Base-by-base conservation (phyloP, 2,113 vertebrate species). In the Halcyon malimbica region DNA sequence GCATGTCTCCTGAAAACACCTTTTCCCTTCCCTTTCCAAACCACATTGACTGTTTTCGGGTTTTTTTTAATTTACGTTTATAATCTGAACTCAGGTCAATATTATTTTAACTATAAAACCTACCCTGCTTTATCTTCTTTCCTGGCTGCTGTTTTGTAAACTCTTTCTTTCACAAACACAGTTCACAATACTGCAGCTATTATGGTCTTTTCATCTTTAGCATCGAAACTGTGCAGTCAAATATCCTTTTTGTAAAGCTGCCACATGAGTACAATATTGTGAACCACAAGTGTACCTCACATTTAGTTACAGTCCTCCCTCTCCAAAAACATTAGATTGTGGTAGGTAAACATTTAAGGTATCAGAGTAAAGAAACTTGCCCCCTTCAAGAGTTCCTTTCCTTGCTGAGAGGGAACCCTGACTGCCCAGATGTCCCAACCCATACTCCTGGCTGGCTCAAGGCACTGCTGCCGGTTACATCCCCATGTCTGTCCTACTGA, bases 61-160 rank as follows among this genome's bases (percentile, higher is more conserved):
- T 13, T 13, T 10, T 31, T 74, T 87, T 81, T 91, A 59, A 8
- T 3, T 4, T 7, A n/a, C 44, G 44, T 80, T 69, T 82, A 73
- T 89, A 87, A 59, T 87, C 62, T 77, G 63, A 84, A 76, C 53
- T 79, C 13, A 33, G 77, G 53, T 85, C 50, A 69, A 64, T 87
- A 41, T 87, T 64, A 87, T 94, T 95, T 96, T 92, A 92, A 78
- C 29, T 13, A 37, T 65, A 89, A 84, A 87, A 42, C 28, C 46
- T 84, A 64, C 17, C 13, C 13, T 82, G 28, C 21, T 95, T 87
- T 82, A 44, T 54, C 62, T 78, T 90, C 57, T 89, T 92, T 86
- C 31, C 44, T 79, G 76, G 24, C 17, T 87, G 44, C 21, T 89
- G 25, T 73, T 93, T 76, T 44, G 48, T 76, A 91, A 95, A 92